Base-by-base conservation (phyloP, 2,888 invertebrate genomes). In the Stegana nigrithorax region DNA sequence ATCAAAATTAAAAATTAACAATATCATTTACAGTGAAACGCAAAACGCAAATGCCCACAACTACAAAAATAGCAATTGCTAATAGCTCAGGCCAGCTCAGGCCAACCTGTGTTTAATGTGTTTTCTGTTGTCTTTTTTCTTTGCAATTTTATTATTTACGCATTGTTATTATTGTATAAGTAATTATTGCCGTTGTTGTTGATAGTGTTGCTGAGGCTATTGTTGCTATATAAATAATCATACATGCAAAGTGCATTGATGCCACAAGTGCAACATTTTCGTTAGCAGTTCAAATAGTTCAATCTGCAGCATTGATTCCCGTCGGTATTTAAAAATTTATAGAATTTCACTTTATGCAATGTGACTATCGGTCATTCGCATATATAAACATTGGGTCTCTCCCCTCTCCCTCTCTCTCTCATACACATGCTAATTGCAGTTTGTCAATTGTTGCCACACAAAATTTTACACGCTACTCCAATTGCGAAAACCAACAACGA, bases 211-310 rank as follows among this genome's bases (percentile, higher is more conserved):
- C 8, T 44, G 5, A 6, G 14, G 17, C 21, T 44, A 42, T 32
- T 51, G 58, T 36, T 62, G 44, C 32, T 19, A 39, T 36, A 27
- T 10, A 14, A 36, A 36, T 45, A 59, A 23, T 57, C 59, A 59
- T 51, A 56, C 59, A 62, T 62, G 65, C 25, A 50, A 50, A 50
- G 26, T 50, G 50, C 50, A 50, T 25, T 14, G 19, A 44, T 29
- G 47, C 47, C 29, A 8, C 51, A 57, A 59, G 60, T 57, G 61
- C 60, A 44, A 51, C 59, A n/a, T 36, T 47, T 42, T 29, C 47
- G 29, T 47, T n/a, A 32, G 10, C 63, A n/a, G n/a, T n/a, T n/a
- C n/a, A n/a, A n/a, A n/a, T n/a, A n/a, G 51, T 60, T 58, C 55
- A 60, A 63, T 25, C 53, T 39, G 39, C 19, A 32, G n/a, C 50